Percentiles rank a stretch among this genome's conserved stretches.
Evolutionary conservation across 2,888 invertebrate genomes (phyloP).

Genomic region (Nomada ruficornis): DNA sequence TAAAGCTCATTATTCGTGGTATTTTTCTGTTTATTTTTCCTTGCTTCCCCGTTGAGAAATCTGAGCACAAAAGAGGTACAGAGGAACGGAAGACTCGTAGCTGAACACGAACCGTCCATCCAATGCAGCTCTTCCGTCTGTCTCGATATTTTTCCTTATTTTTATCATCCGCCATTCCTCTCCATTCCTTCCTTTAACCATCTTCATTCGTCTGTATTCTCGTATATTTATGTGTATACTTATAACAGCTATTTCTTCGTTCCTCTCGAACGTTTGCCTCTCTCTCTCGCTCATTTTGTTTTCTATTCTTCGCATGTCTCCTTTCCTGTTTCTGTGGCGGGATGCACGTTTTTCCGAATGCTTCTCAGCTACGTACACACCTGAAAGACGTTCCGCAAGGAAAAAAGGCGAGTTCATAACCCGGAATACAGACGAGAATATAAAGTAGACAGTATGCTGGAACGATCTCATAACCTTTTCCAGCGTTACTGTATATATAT

Average conservation of each 20-base stretch:
- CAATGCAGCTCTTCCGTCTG: not conserved
- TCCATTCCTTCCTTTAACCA: not conserved
- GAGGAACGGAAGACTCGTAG: not conserved
- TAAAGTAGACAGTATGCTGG: conserved; percentile 54
- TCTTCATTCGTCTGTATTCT: not conserved
- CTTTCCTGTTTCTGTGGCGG: conserved; percentile 8
- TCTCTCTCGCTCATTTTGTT: not conserved
- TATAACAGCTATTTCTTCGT: not conserved
- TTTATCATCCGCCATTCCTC: not conserved
- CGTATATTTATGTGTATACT: conserved; percentile 3
- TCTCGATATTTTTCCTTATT: not conserved
- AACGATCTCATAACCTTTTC: conserved; percentile 60
- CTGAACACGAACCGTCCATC: not conserved
- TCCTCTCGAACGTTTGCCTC: conserved; percentile 1
- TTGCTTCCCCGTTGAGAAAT: not conserved
- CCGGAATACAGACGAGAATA: conserved; percentile 61
- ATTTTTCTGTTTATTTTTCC: not conserved
- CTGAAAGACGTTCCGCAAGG: conserved; percentile 30
- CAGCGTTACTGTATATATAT: conserved; percentile 24
- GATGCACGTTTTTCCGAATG: conserved; percentile 51
- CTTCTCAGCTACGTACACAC: conserved; percentile 40
- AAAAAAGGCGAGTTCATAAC: conserved; percentile 61
- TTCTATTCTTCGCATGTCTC: conserved; percentile 36
- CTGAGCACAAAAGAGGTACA: not conserved
- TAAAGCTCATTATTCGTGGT: not conserved